Evolutionary conservation across 2,888 invertebrate genomes (phyloP).

Genomic region (Deilephila porcellus): DNA sequence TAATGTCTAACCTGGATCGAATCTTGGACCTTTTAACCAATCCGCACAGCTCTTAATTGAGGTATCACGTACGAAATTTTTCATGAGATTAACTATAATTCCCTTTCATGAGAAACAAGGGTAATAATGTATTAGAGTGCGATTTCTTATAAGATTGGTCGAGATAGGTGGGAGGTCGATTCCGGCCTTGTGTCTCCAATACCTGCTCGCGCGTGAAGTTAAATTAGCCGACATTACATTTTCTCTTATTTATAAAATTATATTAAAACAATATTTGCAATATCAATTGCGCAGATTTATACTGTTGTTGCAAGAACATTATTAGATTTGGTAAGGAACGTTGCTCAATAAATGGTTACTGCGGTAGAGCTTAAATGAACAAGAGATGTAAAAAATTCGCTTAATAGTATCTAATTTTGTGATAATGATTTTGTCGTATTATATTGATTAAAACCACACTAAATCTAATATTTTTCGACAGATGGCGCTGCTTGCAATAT

Average conservation of each 20-base stretch:
- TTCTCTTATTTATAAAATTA: slow-evolving; percentile 25
- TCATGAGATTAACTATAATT: slow-evolving; percentile 7
- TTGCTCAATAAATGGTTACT: not conserved
- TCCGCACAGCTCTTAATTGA: no score
- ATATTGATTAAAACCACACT: not conserved
- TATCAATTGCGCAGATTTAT: slow-evolving; percentile 18
- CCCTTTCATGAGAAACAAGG: slow-evolving; percentile 2
- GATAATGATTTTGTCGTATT: not conserved
- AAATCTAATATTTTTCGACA: not conserved
- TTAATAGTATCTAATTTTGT: not conserved
- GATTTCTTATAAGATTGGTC: slow-evolving; percentile 36
- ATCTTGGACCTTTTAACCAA: no score
- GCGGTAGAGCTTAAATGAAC: no score
- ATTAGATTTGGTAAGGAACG: not conserved
- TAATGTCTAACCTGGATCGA: not conserved
- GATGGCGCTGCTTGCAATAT: not conserved
- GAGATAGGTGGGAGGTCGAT: slow-evolving; percentile 32
- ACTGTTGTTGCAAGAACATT: not conserved
- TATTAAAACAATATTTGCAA: slow-evolving; percentile 25
- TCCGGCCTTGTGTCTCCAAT: slow-evolving; percentile 17
- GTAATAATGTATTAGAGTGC: slow-evolving; percentile 21
- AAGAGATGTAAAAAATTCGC: no score
- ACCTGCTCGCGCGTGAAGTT: slow-evolving; percentile 15
- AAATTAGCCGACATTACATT: slow-evolving; percentile 20
- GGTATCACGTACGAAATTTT: not conserved